Conservation (phyloP, 2,113 vertebrate genomes). For the Cyanistes caeruleus region DNA sequence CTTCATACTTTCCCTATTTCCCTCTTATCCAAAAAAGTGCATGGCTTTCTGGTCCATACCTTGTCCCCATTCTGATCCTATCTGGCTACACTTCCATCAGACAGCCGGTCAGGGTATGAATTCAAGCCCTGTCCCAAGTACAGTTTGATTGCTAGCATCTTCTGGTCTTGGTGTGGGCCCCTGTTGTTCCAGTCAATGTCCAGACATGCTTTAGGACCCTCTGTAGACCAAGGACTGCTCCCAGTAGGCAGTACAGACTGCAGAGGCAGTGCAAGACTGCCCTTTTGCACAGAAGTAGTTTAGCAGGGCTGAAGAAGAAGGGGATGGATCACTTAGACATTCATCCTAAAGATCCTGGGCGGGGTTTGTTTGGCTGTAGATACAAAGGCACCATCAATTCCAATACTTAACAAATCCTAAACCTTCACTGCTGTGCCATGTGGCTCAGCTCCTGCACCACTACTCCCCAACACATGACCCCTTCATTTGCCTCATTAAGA, state of each 20-base stretch:
- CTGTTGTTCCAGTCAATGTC: not conserved
- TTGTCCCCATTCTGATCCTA: not conserved
- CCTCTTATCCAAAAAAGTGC: fast-evolving
- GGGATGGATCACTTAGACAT: not conserved
- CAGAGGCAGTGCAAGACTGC: not conserved
- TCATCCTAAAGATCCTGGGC: not conserved
- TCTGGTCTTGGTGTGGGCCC: not conserved
- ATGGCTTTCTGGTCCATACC: not conserved
- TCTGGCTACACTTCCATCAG: not conserved
- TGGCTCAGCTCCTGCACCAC: not conserved
- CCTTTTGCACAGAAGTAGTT: not conserved
- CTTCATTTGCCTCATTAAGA: not conserved
- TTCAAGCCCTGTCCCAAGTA: not conserved
- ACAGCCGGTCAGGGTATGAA: not conserved
- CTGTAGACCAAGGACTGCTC: not conserved
- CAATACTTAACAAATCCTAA: not conserved
- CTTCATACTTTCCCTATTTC: not conserved
- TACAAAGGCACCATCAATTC: not conserved
- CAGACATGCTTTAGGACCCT: not conserved
- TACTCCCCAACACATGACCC: fast-evolving
- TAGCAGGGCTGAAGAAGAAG: not conserved
- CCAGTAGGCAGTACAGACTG: not conserved
- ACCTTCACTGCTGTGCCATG: not conserved
- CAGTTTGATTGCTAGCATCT: not conserved
- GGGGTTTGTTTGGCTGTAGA: not conserved